Evolutionary conservation across 2,797 vertebrate genomes (phyloP).

Genomic region (Sebastes nivosus): DNA sequence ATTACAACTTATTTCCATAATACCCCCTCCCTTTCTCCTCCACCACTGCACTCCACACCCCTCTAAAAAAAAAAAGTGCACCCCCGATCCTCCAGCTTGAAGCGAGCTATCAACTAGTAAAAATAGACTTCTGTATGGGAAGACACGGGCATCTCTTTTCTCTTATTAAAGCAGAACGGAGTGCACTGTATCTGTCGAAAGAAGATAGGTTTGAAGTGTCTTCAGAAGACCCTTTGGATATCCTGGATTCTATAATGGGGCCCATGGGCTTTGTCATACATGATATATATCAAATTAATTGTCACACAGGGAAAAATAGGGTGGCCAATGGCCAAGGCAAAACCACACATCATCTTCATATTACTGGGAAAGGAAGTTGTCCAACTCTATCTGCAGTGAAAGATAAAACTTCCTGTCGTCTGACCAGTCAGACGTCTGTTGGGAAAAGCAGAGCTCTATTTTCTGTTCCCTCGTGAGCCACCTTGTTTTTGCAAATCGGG

Average conservation of each 20-base stretch:
- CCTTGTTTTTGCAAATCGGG: slow-evolving; percentile 5
- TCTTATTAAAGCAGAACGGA: slow-evolving; percentile 54
- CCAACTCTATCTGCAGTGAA: slow-evolving; percentile 14
- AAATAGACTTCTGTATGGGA: slow-evolving; percentile 17
- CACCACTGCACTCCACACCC: background rate
- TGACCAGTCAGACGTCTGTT: background rate
- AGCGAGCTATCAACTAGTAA: slow-evolving; percentile 20
- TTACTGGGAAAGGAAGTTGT: slow-evolving; percentile 17
- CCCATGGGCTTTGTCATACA: slow-evolving; percentile 65
- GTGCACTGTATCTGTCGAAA: slow-evolving; percentile 34
- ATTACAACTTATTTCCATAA: slow-evolving; percentile 62
- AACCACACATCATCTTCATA: slow-evolving; percentile 35
- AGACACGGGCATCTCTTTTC: background rate
- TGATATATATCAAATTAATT: slow-evolving; percentile 73
- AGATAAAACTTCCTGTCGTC: slow-evolving; percentile 12
- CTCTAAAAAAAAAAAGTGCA: slow-evolving; percentile 3
- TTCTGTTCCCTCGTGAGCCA: background rate
- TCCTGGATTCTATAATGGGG: slow-evolving; percentile 57
- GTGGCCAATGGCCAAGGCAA: slow-evolving; percentile 28
- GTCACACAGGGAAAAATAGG: slow-evolving; percentile 37
- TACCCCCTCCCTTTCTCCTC: background rate
- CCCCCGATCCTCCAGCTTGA: background rate
- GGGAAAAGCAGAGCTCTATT: background rate
- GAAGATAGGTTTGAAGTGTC: slow-evolving; percentile 50
- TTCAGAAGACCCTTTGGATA: slow-evolving; percentile 48